Evolutionary conservation across 1,140 invertebrate species (phyloP).

Genomic region (Brachionus koreanus): DNA sequence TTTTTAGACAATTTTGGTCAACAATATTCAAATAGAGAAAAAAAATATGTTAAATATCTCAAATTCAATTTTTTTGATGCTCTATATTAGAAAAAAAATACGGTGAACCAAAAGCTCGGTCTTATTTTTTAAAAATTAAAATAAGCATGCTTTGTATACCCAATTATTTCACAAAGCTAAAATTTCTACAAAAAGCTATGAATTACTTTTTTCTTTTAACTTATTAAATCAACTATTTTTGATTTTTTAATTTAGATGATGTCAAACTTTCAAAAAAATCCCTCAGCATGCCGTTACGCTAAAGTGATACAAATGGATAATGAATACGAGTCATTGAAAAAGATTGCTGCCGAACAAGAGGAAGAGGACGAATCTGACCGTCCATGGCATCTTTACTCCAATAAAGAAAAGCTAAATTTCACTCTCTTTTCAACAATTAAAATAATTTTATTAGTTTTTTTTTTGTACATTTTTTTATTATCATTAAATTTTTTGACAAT

Average conservation of each 20-base stretch:
- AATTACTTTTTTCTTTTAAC: neutral
- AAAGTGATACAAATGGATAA: neutral
- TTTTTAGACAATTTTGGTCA: too few relatives aligned
- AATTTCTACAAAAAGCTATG: neutral
- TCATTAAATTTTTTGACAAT: conserved; percentile 13
- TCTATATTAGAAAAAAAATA: neutral
- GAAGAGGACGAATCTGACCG: neutral
- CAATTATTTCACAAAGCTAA: neutral
- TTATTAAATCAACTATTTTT: neutral
- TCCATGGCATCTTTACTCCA: neutral
- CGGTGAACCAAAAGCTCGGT: neutral
- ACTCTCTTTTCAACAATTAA: neutral
- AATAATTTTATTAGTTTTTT: neutral
- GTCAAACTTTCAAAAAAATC: neutral
- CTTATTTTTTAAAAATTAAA: neutral
- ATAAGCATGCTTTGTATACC: neutral
- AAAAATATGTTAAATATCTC: too few relatives aligned
- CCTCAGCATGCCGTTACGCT: neutral
- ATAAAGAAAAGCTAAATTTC: conserved; percentile 18
- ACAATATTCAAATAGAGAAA: too few relatives aligned
- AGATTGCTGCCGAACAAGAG: neutral
- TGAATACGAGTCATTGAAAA: neutral
- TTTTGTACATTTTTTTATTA: conserved; percentile 2
- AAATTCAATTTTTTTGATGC: neutral
- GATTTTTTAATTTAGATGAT: neutral